Conservation (phyloP, 2,797 vertebrate species). For the Siniperca obscura region DNA sequence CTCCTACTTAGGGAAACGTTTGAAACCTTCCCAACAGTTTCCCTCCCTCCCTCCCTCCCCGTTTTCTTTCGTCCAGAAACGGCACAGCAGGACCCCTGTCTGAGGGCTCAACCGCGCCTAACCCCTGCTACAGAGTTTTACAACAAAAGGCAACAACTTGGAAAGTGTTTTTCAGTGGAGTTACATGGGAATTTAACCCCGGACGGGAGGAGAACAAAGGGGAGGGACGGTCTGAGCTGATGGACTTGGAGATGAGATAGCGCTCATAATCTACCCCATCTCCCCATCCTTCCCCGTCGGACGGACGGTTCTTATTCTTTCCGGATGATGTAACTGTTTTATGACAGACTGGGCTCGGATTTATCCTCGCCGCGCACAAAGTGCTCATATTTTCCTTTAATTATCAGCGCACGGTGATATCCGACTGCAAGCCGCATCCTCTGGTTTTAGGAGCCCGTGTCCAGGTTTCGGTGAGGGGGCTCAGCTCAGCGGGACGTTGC, state of each 20-base stretch:
- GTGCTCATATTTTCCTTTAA: slow-evolving; percentile 29
- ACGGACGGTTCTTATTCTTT: slow-evolving; percentile 49
- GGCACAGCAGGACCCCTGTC: slow-evolving; percentile 75
- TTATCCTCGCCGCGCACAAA: slow-evolving; percentile 14
- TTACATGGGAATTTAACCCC: slow-evolving; percentile 46
- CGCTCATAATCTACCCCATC: slow-evolving; percentile 55
- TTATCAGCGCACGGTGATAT: slow-evolving; percentile 28
- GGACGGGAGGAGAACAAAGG: slow-evolving; percentile 63
- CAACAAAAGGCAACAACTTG: slow-evolving; percentile 62
- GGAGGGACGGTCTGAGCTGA: slow-evolving; percentile 74
- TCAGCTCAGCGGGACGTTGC: slow-evolving; percentile 70
- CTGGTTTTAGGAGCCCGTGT: slow-evolving; percentile 42
- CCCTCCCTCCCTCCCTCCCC: slow-evolving; percentile 50
- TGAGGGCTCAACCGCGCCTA: slow-evolving; percentile 71
- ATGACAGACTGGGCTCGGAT: slow-evolving; percentile 52
- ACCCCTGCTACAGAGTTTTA: slow-evolving; percentile 52
- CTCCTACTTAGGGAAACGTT: slow-evolving; percentile 62
- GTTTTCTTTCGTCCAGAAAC: slow-evolving; percentile 65
- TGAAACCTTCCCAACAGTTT: slow-evolving; percentile 64
- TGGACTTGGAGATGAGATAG: slow-evolving; percentile 77
- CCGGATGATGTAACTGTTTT: slow-evolving; percentile 78
- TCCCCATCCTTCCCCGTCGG: slow-evolving; percentile 67
- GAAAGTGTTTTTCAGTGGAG: slow-evolving; percentile 53
- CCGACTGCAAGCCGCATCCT: slow-evolving; percentile 42
- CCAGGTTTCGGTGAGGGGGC: slow-evolving; percentile 51